Conservation (phyloP, 1,140 invertebrate genomes). For the Achroia grisella region DNA sequence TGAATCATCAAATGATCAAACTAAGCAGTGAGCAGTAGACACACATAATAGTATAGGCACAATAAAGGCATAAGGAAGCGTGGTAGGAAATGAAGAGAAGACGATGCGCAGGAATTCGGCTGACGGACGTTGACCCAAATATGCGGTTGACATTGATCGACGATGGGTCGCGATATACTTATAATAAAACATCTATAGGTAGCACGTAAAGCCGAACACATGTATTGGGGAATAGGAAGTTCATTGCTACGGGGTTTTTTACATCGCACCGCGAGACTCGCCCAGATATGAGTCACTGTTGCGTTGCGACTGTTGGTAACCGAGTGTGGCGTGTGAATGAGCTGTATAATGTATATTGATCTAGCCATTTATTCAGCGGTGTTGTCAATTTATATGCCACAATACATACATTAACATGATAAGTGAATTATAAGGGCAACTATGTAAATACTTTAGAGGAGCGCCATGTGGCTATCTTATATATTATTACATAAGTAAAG, state of each 20-base stretch:
- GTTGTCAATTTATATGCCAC: no score
- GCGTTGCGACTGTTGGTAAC: not conserved
- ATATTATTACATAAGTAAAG: slow-evolving; percentile 35
- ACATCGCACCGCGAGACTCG: slow-evolving; percentile 36
- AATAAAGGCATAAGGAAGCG: no score
- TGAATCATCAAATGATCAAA: no score
- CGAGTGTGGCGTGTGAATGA: slow-evolving; percentile 9
- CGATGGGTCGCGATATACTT: slow-evolving; percentile 57
- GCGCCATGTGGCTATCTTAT: no score
- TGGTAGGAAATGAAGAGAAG: slow-evolving; percentile 54
- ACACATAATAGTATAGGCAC: no score
- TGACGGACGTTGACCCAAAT: slow-evolving; percentile 68
- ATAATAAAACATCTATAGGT: slow-evolving; percentile 24
- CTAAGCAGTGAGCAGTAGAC: no score
- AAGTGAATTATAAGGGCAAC: no score
- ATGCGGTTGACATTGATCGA: slow-evolving; percentile 72
- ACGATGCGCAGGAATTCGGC: slow-evolving; percentile 55
- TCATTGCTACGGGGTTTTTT: slow-evolving; percentile 58
- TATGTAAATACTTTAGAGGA: no score
- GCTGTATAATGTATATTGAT: slow-evolving; percentile 9
- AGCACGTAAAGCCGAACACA: slow-evolving; percentile 23
- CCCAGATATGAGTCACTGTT: slow-evolving; percentile 31
- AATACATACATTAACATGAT: no score
- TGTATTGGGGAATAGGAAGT: slow-evolving; percentile 46
- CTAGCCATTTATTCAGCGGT: slow-evolving; percentile 5